phyloP scores from a whole-genome alignment of 2,797 vertebrate species.

The Tauraco hartlaubi region DNA sequence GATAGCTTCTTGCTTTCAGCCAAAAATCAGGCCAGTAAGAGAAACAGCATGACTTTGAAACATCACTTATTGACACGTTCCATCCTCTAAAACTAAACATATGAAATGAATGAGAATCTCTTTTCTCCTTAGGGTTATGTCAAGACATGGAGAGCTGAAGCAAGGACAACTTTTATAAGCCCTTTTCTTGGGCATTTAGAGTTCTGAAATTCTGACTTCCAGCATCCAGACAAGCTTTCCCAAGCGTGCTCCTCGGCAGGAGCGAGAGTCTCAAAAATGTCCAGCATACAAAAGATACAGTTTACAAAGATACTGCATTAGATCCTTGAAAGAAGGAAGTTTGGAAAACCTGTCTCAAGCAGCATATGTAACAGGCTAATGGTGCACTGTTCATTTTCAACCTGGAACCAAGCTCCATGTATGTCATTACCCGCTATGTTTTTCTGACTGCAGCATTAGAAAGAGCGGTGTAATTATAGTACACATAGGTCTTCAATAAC shows the following conservation, averaged over 20 bases:
- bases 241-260: rapidly evolving
- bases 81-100: not conserved
- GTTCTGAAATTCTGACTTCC: not conserved
- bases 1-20: not conserved
- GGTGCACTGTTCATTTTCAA: not conserved
- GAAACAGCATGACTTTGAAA: not conserved
- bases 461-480: not conserved
- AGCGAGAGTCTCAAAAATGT: not conserved
- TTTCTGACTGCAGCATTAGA: not conserved
- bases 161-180: not conserved
- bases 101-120: not conserved
- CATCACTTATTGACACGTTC: not conserved
- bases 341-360: not conserved
- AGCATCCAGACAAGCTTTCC: not conserved
- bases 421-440: not conserved
- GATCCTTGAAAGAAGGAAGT: not conserved
- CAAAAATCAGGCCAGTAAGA: not conserved
- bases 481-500: not conserved
- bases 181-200: not conserved
- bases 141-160: rapidly evolving
- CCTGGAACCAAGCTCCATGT: not conserved
- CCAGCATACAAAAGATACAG: not conserved
- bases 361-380: not conserved
- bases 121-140: not conserved
- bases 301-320: not conserved